phyloP scores from a whole-genome alignment of 2,888 invertebrate species.

The Agrochola lota region DNA sequence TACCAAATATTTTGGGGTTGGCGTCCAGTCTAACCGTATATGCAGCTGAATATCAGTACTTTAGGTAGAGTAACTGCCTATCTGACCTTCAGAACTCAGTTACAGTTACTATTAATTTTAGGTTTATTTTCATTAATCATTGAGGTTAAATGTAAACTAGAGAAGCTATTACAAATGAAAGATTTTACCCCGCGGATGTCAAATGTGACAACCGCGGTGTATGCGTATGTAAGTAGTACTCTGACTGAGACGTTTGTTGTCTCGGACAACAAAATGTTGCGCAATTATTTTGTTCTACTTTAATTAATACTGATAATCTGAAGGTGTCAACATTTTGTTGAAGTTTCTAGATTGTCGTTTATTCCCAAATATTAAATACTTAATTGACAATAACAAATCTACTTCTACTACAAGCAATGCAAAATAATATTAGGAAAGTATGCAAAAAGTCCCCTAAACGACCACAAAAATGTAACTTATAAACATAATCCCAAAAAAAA shows the following conservation, averaged over 20 bases:
- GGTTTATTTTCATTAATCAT: too few relatives aligned
- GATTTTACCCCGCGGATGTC: too few relatives aligned
- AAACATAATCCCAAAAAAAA: neutral
- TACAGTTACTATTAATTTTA: too few relatives aligned
- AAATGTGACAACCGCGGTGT: too few relatives aligned
- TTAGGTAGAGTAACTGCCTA: neutral
- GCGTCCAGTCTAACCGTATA: neutral
- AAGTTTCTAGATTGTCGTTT: neutral
- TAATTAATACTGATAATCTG: neutral
- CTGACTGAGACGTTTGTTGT: too few relatives aligned
- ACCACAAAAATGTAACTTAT: neutral
- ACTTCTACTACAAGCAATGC: neutral
- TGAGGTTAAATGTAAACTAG: too few relatives aligned
- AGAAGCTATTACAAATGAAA: too few relatives aligned
- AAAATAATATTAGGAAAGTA: neutral
- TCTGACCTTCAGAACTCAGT: neutral
- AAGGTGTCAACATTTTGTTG: neutral
- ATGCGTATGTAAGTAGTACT: too few relatives aligned
- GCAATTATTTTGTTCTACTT: too few relatives aligned
- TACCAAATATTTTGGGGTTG: neutral
- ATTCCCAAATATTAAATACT: neutral
- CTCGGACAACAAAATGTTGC: too few relatives aligned
- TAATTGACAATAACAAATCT: neutral
- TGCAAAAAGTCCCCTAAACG: neutral
- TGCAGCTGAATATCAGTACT: neutral